These are phyloP conservation scores for Phytoseiulus persimilis DNA, from an alignment of 2,888 invertebrate genomes.

Conservation along the genomic window DNA sequence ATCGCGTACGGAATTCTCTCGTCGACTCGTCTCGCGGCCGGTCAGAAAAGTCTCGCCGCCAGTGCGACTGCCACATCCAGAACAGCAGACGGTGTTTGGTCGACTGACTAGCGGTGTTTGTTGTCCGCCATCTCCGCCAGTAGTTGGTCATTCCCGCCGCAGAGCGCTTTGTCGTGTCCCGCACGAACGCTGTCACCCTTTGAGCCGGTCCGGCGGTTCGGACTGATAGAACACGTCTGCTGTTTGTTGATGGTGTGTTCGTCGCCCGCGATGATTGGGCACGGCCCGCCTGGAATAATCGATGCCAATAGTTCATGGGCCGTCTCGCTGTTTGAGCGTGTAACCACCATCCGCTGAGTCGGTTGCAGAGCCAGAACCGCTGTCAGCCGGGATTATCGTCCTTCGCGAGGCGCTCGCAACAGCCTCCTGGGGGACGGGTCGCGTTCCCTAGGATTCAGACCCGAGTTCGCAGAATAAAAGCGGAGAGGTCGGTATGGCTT, in stretches of 20 bases:
- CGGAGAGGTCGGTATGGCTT: no score
- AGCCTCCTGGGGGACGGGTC: background rate
- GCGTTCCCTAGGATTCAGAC: background rate
- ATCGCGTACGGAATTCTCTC: background rate
- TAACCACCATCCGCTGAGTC: background rate
- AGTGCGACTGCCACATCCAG: background rate
- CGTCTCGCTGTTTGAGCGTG: background rate
- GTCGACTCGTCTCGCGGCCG: background rate
- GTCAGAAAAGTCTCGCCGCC: background rate
- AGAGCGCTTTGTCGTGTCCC: background rate
- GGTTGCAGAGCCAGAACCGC: background rate
- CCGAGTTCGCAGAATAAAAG: no score
- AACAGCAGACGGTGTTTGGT: background rate
- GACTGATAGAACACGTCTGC: background rate
- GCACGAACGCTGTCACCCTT: background rate
- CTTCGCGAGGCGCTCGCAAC: background rate
- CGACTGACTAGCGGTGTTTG: background rate
- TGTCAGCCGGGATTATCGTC: background rate
- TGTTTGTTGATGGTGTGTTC: background rate
- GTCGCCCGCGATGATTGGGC: background rate
- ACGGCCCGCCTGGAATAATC: background rate
- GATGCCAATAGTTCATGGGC: background rate
- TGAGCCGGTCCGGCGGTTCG: background rate
- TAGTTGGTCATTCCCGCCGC: background rate
- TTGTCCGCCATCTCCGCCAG: background rate